Conservation (phyloP, 2,113 vertebrate species). For the Pogona vitticeps region DNA sequence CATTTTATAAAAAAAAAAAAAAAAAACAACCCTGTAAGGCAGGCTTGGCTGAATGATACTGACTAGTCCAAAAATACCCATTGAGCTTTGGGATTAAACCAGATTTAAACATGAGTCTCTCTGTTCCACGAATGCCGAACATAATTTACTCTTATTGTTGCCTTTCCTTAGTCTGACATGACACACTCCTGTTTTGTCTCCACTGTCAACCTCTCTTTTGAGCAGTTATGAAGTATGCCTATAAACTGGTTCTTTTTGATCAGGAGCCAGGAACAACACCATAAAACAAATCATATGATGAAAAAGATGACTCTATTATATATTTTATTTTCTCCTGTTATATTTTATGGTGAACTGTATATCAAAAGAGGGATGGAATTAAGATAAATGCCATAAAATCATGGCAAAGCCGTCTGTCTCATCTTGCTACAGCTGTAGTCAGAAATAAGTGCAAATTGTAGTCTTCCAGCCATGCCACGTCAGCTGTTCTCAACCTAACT, state of each 20-base stretch:
- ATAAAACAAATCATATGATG: neutral
- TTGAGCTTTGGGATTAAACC: too few relatives aligned
- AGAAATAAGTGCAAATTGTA: neutral
- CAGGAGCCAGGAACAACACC: neutral
- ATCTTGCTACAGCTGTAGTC: neutral
- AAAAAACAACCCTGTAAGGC: too few relatives aligned
- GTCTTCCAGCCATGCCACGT: neutral
- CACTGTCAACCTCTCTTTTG: neutral
- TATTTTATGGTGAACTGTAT: slow-evolving; percentile 32
- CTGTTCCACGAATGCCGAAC: neutral
- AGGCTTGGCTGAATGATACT: too few relatives aligned
- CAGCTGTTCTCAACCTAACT: neutral
- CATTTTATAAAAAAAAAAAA: too few relatives aligned
- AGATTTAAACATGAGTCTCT: too few relatives aligned
- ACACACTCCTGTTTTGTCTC: neutral
- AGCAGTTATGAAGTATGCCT: neutral
- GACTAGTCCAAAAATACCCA: too few relatives aligned
- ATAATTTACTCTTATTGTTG: neutral
- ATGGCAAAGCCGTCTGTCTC: slow-evolving; percentile 18
- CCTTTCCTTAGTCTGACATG: neutral
- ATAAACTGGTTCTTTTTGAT: neutral
- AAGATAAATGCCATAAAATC: slow-evolving; percentile 13
- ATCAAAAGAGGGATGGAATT: neutral
- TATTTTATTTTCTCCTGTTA: slow-evolving; percentile 15
- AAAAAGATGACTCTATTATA: neutral